Percentiles rank a stretch among this genome's conserved stretches.
phyloP scores from a whole-genome alignment of 2,888 invertebrate species.

The Labia minor region DNA sequence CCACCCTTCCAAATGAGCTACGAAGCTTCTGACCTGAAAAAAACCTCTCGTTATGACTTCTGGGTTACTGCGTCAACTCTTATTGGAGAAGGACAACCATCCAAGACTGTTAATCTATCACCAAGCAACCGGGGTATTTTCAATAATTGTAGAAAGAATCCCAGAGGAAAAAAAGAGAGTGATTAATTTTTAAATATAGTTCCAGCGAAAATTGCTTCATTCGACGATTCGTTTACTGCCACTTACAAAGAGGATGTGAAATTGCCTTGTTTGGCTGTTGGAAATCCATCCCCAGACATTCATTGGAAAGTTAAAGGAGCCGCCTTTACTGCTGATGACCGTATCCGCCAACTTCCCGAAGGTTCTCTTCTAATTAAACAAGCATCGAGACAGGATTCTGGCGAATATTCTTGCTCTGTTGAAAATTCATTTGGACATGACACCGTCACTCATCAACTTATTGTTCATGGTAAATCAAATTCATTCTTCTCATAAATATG shows the following conservation, averaged over 20 bases:
- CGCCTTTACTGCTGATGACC: constrained; percentile 66
- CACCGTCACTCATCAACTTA: constrained; percentile 77
- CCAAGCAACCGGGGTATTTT: constrained; percentile 64
- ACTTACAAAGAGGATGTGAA: constrained; percentile 87
- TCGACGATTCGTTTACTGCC: constrained; percentile 85
- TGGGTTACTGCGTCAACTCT: constrained; percentile 91
- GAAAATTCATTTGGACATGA: constrained; percentile 89
- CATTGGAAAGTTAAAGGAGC: constrained; percentile 80
- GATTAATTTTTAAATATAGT: constrained; percentile 45
- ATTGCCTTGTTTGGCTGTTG: constrained; percentile 83
- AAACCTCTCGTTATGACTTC: constrained; percentile 77
- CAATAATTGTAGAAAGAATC: too few species aligned
- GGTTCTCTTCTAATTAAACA: constrained; percentile 84
- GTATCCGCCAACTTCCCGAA: constrained; percentile 74
- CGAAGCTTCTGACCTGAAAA: constrained; percentile 72
- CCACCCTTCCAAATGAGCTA: constrained; percentile 77
- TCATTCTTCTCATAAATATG: not conserved
- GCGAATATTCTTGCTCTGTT: constrained; percentile 87
- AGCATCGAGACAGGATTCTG: constrained; percentile 80
- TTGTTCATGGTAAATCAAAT: constrained; percentile 58
- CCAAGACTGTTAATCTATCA: constrained; percentile 73
- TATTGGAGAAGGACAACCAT: constrained; percentile 86
- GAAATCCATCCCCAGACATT: constrained; percentile 79
- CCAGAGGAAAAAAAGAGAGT: too few species aligned
- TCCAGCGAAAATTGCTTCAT: constrained; percentile 88